phyloP scores from a whole-genome alignment of 2,113 vertebrate species.

The Stegostoma tigrinum region DNA sequence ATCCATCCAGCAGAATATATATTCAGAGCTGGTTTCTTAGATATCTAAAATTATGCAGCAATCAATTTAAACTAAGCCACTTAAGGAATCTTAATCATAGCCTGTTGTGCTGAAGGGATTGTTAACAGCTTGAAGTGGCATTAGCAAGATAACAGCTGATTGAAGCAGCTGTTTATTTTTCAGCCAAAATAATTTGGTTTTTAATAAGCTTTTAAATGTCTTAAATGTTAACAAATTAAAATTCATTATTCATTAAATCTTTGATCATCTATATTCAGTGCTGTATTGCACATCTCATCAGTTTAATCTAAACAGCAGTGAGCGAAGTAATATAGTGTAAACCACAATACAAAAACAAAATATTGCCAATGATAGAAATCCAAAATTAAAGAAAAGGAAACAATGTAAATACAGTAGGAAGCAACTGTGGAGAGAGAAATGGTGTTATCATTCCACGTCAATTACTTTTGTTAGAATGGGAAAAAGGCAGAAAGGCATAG shows the following conservation, averaged over 20 bases:
- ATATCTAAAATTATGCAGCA: background rate
- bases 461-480: too few relatives aligned
- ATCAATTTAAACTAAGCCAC: background rate
- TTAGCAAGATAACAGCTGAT: conserved; percentile 6
- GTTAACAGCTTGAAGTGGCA: background rate
- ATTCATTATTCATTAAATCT: background rate
- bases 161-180: conserved; percentile 5
- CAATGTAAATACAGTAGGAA: background rate
- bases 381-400: too few relatives aligned
- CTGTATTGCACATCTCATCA: background rate
- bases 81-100: background rate
- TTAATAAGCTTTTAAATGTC: background rate
- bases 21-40: background rate
- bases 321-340: background rate
- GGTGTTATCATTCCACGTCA: too few relatives aligned
- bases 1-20: background rate
- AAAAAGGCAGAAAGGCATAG: too few relatives aligned
- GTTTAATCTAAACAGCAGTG: background rate
- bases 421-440: too few relatives aligned
- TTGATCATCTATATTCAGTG: background rate
- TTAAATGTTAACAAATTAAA: background rate
- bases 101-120: background rate
- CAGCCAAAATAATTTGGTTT: conserved; percentile 10
- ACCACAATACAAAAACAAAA: too few relatives aligned
- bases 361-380: too few relatives aligned